Evolutionary conservation across 2,888 invertebrate species (phyloP).

Genomic region (Spisula subtruncata): DNA sequence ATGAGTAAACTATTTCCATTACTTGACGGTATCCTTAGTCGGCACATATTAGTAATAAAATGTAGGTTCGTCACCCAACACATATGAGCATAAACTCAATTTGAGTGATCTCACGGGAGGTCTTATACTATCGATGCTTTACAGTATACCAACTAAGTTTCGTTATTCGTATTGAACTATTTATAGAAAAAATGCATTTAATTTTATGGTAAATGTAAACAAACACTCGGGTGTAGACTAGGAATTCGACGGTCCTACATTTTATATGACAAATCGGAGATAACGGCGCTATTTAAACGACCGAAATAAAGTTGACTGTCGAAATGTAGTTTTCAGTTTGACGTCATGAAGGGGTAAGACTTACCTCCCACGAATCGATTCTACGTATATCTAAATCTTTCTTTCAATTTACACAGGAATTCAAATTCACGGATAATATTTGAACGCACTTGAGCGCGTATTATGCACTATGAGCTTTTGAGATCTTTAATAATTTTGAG

Average conservation of each 20-base stretch:
- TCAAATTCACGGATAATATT: neutral
- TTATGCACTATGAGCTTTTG: neutral
- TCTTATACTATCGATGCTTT: too few relatives aligned
- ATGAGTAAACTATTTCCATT: too few relatives aligned
- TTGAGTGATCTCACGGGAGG: too few relatives aligned
- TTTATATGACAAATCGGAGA: neutral
- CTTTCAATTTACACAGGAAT: neutral
- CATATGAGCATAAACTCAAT: too few relatives aligned
- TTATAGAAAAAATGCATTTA: neutral
- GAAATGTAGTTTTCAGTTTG: neutral
- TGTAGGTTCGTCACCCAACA: too few relatives aligned
- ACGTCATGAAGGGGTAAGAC: neutral
- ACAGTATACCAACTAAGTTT: neutral
- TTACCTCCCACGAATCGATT: neutral
- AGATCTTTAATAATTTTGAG: neutral
- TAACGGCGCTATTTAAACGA: neutral
- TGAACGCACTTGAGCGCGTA: neutral
- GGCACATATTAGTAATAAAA: too few relatives aligned
- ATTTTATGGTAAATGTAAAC: neutral
- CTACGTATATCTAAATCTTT: neutral
- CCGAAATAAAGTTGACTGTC: too few relatives aligned
- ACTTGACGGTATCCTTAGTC: too few relatives aligned
- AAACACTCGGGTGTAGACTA: neutral
- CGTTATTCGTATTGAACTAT: neutral
- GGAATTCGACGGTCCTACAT: neutral